These are phyloP conservation scores for Campoletis sonorensis DNA, from an alignment of 1,140 invertebrate genomes.

Conservation along the genomic window DNA sequence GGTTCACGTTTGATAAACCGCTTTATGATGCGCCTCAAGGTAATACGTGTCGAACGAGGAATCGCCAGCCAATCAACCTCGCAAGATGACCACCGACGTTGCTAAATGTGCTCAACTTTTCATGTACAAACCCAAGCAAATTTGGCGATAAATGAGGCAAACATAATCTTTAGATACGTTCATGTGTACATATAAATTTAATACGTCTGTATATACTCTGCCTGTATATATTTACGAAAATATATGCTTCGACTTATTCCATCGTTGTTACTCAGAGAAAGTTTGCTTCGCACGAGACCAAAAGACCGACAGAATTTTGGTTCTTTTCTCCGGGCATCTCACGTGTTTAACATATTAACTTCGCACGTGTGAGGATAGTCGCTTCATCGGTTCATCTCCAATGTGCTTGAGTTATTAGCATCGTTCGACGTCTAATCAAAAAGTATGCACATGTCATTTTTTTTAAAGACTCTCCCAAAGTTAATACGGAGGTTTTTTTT, in stretches of 20 bases:
- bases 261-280: slow-evolving; percentile 9
- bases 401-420: not conserved
- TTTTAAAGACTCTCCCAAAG: not conserved
- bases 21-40: no score
- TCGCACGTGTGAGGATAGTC: not conserved
- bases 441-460: not conserved
- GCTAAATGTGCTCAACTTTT: slow-evolving; percentile 3
- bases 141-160: slow-evolving; percentile 8
- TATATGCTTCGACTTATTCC: not conserved
- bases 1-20: slow-evolving; percentile 9
- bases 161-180: not conserved
- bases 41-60: slow-evolving; percentile 9
- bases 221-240: not conserved
- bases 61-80: slow-evolving; percentile 6
- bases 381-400: not conserved
- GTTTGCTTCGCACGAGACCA: slow-evolving; percentile 5
- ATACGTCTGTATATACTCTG: not conserved
- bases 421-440: not conserved
- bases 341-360: not conserved
- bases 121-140: not conserved
- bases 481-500: no score
- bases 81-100: slow-evolving; percentile 15
- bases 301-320: not conserved
- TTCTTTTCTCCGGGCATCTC: slow-evolving; percentile 1
- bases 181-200: not conserved